Evolutionary conservation across 2,113 vertebrate genomes (phyloP).

Genomic region (Seriola quinqueradiata): DNA sequence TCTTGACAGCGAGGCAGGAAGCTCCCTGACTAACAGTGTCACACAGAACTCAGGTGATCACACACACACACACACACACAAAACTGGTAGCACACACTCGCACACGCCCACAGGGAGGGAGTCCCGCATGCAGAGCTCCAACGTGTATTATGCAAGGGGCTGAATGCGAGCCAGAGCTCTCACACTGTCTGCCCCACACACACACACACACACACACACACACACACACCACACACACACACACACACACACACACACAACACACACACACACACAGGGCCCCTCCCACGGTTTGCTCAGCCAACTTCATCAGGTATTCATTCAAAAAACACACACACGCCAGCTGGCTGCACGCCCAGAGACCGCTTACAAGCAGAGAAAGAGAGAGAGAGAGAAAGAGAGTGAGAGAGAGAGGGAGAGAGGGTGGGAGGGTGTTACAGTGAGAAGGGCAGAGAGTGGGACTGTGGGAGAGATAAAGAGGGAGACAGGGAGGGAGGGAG

Average conservation of each 20-base stretch:
- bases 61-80: constrained; percentile 42
- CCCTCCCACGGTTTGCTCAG: constrained; percentile 84
- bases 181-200: constrained; percentile 66
- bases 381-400: constrained; percentile 49
- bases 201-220: constrained; percentile 61
- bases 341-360: constrained; percentile 84
- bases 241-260: constrained; percentile 59
- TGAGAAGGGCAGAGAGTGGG: constrained; percentile 64
- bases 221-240: constrained; percentile 63
- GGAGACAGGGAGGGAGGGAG: constrained; percentile 39
- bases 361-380: constrained; percentile 74
- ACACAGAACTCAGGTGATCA: constrained; percentile 71
- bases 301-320: constrained; percentile 95
- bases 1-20: constrained; percentile 64
- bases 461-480: constrained; percentile 58
- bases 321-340: constrained; percentile 88
- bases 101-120: constrained; percentile 80
- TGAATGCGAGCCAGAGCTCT: constrained; percentile 85
- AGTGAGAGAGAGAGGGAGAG: constrained; percentile 41
- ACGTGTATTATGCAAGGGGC: constrained; percentile 83
- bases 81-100: constrained; percentile 65
- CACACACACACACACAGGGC: constrained; percentile 58
- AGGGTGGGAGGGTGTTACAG: constrained; percentile 63
- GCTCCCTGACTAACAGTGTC: constrained; percentile 76
- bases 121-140: constrained; percentile 81